Evolutionary conservation across 2,113 vertebrate species (phyloP).

Genomic region (Dissostichus mawsoni): DNA sequence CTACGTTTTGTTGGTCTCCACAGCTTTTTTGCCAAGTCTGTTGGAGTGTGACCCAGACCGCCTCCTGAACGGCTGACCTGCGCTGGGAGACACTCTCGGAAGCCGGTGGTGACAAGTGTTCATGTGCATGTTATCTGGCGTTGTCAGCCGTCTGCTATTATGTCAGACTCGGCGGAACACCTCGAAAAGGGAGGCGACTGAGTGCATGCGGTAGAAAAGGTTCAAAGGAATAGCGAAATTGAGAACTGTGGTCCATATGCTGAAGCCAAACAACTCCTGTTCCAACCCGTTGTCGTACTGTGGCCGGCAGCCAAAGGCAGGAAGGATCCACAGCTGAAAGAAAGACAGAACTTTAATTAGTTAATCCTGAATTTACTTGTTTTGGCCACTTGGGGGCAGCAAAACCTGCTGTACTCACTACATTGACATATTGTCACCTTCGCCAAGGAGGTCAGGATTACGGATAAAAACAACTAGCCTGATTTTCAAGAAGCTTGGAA

Average conservation of each 20-base stretch:
- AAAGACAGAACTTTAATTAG: constrained; percentile 14
- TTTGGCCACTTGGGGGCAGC: neutral
- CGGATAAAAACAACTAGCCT: too few relatives aligned
- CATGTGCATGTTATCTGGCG: constrained; percentile 41
- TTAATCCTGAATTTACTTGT: neutral
- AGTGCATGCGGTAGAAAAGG: constrained; percentile 98
- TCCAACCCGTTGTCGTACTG: constrained; percentile 97
- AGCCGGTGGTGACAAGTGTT: constrained; percentile 52
- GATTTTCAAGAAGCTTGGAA: too few relatives aligned
- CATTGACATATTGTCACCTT: too few relatives aligned
- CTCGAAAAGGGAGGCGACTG: constrained; percentile 95
- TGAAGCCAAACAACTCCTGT: constrained; percentile 93
- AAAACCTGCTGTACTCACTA: neutral
- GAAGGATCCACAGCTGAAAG: constrained; percentile 94
- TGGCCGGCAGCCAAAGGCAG: constrained; percentile 95
- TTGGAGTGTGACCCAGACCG: constrained; percentile 52
- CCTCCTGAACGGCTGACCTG: constrained; percentile 62
- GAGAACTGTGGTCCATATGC: constrained; percentile 95
- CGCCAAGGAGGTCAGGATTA: too few relatives aligned
- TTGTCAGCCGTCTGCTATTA: constrained; percentile 23
- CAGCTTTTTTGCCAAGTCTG: constrained; percentile 57
- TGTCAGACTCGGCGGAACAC: constrained; percentile 91
- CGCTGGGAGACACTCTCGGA: constrained; percentile 38
- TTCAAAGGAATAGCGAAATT: constrained; percentile 96
- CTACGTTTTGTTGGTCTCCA: constrained; percentile 33